Conservation (phyloP, 2,113 vertebrate species). For the Heloderma charlesbogerti region DNA sequence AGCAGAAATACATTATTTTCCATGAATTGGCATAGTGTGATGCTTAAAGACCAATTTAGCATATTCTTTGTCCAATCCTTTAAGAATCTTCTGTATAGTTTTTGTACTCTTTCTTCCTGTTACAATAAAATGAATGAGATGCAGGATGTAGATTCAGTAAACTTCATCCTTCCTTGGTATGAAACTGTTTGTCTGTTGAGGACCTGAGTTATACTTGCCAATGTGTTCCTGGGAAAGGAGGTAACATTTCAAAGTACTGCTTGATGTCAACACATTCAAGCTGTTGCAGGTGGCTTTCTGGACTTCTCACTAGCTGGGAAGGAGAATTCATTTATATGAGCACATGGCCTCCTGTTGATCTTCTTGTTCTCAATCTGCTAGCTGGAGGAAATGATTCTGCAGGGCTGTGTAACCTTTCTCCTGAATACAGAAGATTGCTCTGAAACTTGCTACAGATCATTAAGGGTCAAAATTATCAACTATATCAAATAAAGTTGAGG, state of each 20-base stretch:
- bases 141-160: not conserved
- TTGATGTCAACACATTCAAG: conserved; percentile 41
- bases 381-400: conserved; percentile 45
- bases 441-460: not conserved
- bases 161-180: not conserved
- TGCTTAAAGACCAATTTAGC: not conserved
- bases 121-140: not conserved
- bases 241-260: conserved; percentile 18
- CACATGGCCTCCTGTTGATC: conserved; percentile 34
- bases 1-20: not conserved
- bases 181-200: not conserved
- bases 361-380: conserved; percentile 45
- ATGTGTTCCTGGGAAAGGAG: not conserved
- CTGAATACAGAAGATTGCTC: conserved; percentile 32
- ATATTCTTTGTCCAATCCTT: not conserved
- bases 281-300: conserved; percentile 4
- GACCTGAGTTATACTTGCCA: not conserved
- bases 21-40: not conserved
- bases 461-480: conserved; percentile 33
- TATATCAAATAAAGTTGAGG: conserved; percentile 8
- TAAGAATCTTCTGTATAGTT: not conserved
- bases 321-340: conserved; percentile 48
- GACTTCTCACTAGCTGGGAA: conserved; percentile 18
- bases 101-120: not conserved
- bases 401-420: conserved; percentile 27